Conservation (phyloP, 2,113 vertebrate species). For the Tamias sibiricus region DNA sequence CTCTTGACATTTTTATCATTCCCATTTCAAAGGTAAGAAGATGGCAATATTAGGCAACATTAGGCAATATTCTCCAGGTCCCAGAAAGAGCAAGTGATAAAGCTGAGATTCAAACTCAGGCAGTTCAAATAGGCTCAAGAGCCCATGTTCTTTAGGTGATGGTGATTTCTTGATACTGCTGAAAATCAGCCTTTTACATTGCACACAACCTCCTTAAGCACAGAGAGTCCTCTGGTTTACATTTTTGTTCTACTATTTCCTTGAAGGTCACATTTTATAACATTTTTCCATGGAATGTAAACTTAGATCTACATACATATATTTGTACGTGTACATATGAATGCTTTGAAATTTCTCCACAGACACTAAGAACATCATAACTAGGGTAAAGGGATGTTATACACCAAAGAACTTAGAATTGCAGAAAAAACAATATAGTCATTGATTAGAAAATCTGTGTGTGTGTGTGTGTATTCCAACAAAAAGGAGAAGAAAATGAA, state of each 20-base stretch:
- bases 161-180: not conserved
- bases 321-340: not conserved
- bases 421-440: not conserved
- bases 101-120: not conserved
- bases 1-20: not conserved
- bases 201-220: not conserved
- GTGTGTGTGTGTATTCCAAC: not conserved
- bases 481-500: slow-evolving; percentile 16
- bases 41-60: too few species aligned
- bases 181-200: not conserved
- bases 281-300: not conserved
- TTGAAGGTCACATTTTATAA: not conserved
- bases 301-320: not conserved
- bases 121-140: not conserved
- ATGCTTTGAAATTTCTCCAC: not conserved
- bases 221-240: not conserved
- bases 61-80: not conserved
- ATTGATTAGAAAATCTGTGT: not conserved
- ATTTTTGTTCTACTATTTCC: not conserved
- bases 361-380: not conserved
- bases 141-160: not conserved
- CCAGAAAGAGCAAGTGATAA: not conserved
- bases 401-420: not conserved
- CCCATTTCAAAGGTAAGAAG: not conserved
- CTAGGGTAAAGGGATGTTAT: not conserved